Conservation (phyloP, 2,888 invertebrate genomes). For the Capitulum mitella region DNA sequence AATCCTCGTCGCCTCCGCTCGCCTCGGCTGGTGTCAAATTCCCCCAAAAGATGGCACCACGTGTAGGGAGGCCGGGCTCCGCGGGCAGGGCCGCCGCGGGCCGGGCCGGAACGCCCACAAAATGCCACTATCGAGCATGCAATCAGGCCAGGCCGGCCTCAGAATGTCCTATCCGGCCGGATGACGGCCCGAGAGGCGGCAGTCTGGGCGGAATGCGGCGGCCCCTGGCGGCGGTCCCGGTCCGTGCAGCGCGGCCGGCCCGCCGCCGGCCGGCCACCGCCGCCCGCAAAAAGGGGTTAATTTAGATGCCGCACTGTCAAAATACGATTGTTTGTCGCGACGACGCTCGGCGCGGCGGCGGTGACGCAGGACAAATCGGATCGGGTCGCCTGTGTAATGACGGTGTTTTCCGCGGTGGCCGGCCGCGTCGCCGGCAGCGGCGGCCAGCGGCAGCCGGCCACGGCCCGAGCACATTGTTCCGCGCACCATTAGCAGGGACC, state of each 20-base stretch:
- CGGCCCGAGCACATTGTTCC: neutral
- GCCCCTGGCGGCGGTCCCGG: neutral
- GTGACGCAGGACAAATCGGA: neutral
- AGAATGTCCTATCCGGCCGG: neutral
- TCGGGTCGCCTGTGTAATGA: neutral
- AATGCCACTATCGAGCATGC: neutral
- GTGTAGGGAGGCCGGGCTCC: neutral
- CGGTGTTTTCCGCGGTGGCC: neutral
- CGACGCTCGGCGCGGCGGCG: neutral
- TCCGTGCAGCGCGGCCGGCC: neutral
- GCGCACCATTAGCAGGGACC: neutral
- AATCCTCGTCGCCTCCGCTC: neutral
- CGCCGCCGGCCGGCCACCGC: neutral
- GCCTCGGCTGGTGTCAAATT: constrained; percentile 4
- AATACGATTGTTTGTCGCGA: constrained; percentile 18
- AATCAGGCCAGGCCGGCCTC: neutral
- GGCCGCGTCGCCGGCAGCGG: neutral
- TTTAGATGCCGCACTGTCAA: constrained; percentile 18
- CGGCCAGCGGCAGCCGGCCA: neutral
- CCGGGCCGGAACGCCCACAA: neutral
- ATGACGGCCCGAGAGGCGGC: neutral
- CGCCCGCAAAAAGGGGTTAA: neutral
- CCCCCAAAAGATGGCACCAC: neutral
- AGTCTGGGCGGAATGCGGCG: neutral
- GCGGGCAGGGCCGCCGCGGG: neutral